Conservation (phyloP, 2,888 invertebrate species). For the Spodoptera exigua region DNA sequence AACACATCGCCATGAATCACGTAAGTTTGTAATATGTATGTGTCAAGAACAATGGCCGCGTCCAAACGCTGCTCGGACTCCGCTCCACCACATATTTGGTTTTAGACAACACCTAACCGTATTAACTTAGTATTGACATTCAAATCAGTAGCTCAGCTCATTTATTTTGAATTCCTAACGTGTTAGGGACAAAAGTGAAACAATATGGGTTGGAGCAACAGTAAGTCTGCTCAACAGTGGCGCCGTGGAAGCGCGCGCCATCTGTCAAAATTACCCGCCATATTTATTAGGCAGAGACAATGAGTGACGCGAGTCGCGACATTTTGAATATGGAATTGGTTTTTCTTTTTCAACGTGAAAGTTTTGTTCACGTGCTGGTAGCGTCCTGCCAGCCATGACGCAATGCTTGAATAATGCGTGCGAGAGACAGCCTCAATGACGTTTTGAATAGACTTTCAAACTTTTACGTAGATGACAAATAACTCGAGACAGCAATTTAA, state of each 20-base stretch:
- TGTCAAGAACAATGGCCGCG: conserved; percentile 56
- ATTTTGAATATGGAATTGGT: conserved; percentile 55
- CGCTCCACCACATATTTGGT: conserved; percentile 71
- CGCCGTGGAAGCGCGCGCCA: conserved; percentile 81
- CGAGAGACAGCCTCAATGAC: background rate
- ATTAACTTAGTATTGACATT: conserved; percentile 84
- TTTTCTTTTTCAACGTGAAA: conserved; percentile 37
- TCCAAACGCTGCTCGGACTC: conserved; percentile 47
- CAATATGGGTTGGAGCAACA: conserved; percentile 88
- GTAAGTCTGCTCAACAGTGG: conserved; percentile 84
- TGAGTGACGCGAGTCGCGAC: conserved; percentile 54
- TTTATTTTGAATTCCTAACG: conserved; percentile 85
- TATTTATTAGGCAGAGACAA: conserved; percentile 73
- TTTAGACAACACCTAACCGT: conserved; percentile 85
- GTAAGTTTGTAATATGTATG: conserved; percentile 52
- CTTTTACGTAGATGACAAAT: conserved; percentile 15
- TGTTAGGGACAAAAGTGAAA: conserved; percentile 78
- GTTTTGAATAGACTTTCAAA: conserved; percentile 16
- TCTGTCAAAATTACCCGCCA: conserved; percentile 83
- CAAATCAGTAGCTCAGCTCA: conserved; percentile 86
- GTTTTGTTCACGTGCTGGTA: conserved; percentile 43
- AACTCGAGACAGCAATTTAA: background rate
- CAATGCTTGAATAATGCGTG: conserved; percentile 34
- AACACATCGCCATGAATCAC: conserved; percentile 59
- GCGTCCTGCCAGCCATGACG: conserved; percentile 25